Evolutionary conservation across 2,113 vertebrate species (phyloP).

Genomic region (Stercorarius parasiticus): DNA sequence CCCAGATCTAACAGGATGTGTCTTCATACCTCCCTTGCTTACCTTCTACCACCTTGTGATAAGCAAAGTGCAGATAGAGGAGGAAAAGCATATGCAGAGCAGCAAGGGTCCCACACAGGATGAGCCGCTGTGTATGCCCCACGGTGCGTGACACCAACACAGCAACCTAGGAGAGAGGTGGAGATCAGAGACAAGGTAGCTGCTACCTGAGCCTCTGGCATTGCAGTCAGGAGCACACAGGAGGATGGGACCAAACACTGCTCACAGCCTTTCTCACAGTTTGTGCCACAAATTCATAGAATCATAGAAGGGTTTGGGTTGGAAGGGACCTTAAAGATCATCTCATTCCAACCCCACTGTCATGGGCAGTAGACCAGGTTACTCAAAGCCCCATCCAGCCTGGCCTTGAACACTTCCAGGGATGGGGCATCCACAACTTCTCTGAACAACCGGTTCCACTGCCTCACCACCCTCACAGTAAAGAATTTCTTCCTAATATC

Average conservation of each 20-base stretch:
- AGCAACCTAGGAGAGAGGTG: slow-evolving; percentile 79
- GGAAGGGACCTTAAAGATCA: no score
- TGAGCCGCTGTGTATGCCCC: slow-evolving; percentile 90
- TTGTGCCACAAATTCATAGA: neutral
- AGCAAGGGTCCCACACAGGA: slow-evolving; percentile 88
- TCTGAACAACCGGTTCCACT: no score
- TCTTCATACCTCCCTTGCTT: neutral
- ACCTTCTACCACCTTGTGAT: slow-evolving; percentile 97
- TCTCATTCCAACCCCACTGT: no score
- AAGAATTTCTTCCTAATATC: no score
- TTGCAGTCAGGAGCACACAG: neutral
- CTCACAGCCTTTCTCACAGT: neutral
- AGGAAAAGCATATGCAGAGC: slow-evolving; percentile 96
- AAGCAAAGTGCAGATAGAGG: slow-evolving; percentile 96
- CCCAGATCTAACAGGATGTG: neutral
- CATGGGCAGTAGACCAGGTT: no score
- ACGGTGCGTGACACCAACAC: slow-evolving; percentile 92
- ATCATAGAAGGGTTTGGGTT: no score
- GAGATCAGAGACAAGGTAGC: neutral
- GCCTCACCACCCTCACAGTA: no score
- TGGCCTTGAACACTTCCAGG: no score
- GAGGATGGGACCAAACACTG: neutral
- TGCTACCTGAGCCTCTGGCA: neutral
- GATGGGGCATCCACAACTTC: no score
- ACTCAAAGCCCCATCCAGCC: no score